phyloP scores from a whole-genome alignment of 2,888 invertebrate species.

The Drosophila multiciliata region DNA sequence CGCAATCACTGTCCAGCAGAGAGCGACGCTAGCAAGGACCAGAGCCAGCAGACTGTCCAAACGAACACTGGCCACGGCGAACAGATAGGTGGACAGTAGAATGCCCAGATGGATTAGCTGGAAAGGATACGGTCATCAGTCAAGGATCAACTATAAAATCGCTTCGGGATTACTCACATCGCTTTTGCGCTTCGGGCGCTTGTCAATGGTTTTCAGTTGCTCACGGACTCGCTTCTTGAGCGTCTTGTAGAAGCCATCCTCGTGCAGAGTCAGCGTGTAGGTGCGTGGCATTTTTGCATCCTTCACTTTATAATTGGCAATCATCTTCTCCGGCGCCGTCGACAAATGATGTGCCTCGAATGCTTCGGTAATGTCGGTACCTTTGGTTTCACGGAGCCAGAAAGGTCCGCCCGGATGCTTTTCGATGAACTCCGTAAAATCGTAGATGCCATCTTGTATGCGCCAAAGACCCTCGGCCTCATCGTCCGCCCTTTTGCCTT shows the following conservation, averaged over 20 bases:
- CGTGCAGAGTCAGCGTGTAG: conserved; percentile 90
- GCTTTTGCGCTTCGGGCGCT: conserved; percentile 77
- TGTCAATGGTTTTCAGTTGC: conserved; percentile 86
- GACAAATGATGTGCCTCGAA: conserved; percentile 91
- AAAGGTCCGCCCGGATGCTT: conserved; percentile 94
- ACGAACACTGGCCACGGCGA: conserved; percentile 83
- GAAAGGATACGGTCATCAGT: neutral
- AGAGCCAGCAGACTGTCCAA: conserved; percentile 77
- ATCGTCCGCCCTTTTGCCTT: conserved; percentile 88
- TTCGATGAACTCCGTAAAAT: conserved; percentile 91
- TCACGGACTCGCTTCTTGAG: conserved; percentile 87
- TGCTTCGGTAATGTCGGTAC: conserved; percentile 92
- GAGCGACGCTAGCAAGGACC: conserved; percentile 86
- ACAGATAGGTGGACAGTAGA: conserved; percentile 81
- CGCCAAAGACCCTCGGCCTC: conserved; percentile 93
- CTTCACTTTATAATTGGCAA: conserved; percentile 89
- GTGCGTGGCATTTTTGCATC: conserved; percentile 88
- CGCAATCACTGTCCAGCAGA: conserved; percentile 87
- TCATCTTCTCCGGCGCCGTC: conserved; percentile 86
- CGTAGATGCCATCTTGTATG: conserved; percentile 91
- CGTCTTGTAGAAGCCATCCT: conserved; percentile 90
- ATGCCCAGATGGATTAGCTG: conserved; percentile 84
- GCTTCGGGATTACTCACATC: conserved; percentile 78
- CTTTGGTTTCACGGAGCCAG: conserved; percentile 90
- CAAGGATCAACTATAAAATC: neutral